These are phyloP conservation scores for Tapirus terrestris DNA, from an alignment of 2,113 vertebrate genomes.

Conservation along the genomic window DNA sequence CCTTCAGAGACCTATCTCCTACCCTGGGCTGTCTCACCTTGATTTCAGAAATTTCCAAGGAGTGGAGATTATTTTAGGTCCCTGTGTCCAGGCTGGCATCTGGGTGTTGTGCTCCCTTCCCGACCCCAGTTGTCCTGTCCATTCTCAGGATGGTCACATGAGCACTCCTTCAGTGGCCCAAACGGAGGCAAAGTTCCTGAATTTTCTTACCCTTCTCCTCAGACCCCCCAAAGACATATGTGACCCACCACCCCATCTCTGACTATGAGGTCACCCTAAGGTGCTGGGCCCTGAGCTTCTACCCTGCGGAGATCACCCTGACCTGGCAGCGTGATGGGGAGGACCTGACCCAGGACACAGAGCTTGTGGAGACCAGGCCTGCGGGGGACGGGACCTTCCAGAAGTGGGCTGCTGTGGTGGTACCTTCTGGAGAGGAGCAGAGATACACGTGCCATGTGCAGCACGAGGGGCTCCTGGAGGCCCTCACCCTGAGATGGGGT, in stretches of 20 bases:
- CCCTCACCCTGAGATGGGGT: slow-evolving; percentile 76
- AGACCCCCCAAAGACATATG: not conserved
- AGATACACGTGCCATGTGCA: slow-evolving; percentile 73
- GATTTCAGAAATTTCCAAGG: not conserved
- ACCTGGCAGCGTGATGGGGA: not conserved
- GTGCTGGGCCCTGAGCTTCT: slow-evolving; percentile 7
- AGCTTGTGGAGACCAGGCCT: slow-evolving; percentile 27
- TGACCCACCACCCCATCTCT: not conserved
- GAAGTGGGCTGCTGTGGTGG: slow-evolving; percentile 62
- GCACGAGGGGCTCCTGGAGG: slow-evolving; percentile 60
- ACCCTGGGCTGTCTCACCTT: not conserved
- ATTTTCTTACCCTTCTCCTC: not conserved
- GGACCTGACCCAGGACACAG: slow-evolving; percentile 29
- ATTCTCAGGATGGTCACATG: not conserved
- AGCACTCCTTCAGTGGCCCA: not conserved
- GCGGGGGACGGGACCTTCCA: slow-evolving; percentile 77
- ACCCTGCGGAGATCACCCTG: not conserved
- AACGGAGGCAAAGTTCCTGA: not conserved
- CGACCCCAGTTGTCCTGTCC: not conserved
- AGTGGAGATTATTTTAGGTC: not conserved
- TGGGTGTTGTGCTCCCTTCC: not conserved
- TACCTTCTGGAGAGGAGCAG: not conserved
- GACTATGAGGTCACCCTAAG: not conserved
- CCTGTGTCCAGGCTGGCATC: not conserved
- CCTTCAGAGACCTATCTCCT: not conserved